A percentile compares a stretch with the other conserved stretches of the same genome.
phyloP scores from a whole-genome alignment of 2,113 vertebrate genomes.

The Taurulus bubalis region DNA sequence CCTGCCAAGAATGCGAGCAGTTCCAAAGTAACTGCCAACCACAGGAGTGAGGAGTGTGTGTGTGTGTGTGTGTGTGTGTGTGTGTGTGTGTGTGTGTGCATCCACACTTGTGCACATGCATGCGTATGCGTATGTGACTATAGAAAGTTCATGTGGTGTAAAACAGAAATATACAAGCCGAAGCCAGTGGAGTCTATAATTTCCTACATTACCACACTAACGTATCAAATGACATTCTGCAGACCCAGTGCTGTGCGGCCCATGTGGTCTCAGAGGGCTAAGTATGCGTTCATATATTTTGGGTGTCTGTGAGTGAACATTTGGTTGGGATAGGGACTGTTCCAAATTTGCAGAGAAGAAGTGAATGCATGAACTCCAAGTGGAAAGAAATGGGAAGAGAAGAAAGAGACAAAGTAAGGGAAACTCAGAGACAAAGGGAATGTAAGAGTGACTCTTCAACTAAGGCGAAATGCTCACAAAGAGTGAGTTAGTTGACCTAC shows the following conservation, averaged over 20 bases:
- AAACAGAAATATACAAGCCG: constrained; percentile 73
- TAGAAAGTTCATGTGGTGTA: constrained; percentile 76
- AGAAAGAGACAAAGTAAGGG: constrained; percentile 37
- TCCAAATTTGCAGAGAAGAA: constrained; percentile 71
- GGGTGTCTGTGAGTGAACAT: constrained; percentile 82
- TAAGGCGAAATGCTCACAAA: constrained; percentile 4
- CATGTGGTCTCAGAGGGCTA: constrained; percentile 86
- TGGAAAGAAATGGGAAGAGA: constrained; percentile 56
- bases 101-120: constrained; percentile 51
- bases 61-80: constrained; percentile 16
- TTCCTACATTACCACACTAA: constrained; percentile 70
- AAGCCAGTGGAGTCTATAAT: constrained; percentile 72
- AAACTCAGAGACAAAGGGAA: constrained; percentile 49
- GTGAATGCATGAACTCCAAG: constrained; percentile 72
- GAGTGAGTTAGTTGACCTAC: neutral
- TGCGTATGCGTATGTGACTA: constrained; percentile 36
- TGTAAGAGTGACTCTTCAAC: constrained; percentile 3
- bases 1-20: constrained; percentile 80
- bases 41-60: constrained; percentile 52
- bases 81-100: constrained; percentile 27
- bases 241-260: constrained; percentile 28
- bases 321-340: constrained; percentile 65
- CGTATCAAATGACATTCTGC: constrained; percentile 68
- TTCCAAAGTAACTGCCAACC: constrained; percentile 79
- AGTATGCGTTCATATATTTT: constrained; percentile 90